phyloP scores from a whole-genome alignment of 2,888 invertebrate genomes.

The Panorpa germanica region DNA sequence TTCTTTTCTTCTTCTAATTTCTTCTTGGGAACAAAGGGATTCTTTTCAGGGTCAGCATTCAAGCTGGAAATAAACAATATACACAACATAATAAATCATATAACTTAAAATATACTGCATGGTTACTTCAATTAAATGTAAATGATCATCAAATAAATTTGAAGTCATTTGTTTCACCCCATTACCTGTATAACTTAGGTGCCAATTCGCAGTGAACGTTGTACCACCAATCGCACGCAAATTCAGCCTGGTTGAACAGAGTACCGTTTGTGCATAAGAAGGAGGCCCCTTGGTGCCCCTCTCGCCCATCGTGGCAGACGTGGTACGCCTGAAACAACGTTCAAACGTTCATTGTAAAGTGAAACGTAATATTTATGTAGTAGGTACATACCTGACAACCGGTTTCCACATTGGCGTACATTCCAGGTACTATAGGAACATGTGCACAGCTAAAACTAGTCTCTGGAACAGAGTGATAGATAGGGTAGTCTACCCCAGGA shows the following conservation, averaged over 20 bases:
- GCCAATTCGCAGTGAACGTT: conserved; percentile 70
- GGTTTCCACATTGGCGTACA: conserved; percentile 81
- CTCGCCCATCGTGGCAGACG: conserved; percentile 71
- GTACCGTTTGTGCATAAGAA: conserved; percentile 79
- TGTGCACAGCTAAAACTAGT: conserved; percentile 62
- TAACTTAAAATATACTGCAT: too few species aligned
- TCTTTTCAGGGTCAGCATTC: conserved; percentile 61
- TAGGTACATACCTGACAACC: conserved; percentile 50
- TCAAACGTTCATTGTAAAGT: conserved; percentile 6
- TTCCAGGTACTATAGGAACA: conserved; percentile 66
- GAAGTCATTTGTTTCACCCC: conserved; percentile 13
- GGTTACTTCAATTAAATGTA: conserved; percentile 1
- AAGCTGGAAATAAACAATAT: conserved; percentile 31
- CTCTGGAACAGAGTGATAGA: conserved; percentile 56
- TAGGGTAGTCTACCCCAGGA: conserved; percentile 65
- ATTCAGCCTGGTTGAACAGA: conserved; percentile 68
- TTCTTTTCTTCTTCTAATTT: conserved; percentile 40
- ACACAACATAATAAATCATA: conserved; percentile 9
- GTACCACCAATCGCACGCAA: conserved; percentile 85
- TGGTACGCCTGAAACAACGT: conserved; percentile 48
- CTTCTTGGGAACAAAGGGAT: conserved; percentile 59
- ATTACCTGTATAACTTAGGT: conserved; percentile 52
- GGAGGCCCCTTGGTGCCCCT: conserved; percentile 64
- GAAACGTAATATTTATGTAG: not conserved
- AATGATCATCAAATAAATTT: not conserved